Evolutionary conservation across 2,888 invertebrate genomes (phyloP).

Genomic region (Hemithea aestivaria): DNA sequence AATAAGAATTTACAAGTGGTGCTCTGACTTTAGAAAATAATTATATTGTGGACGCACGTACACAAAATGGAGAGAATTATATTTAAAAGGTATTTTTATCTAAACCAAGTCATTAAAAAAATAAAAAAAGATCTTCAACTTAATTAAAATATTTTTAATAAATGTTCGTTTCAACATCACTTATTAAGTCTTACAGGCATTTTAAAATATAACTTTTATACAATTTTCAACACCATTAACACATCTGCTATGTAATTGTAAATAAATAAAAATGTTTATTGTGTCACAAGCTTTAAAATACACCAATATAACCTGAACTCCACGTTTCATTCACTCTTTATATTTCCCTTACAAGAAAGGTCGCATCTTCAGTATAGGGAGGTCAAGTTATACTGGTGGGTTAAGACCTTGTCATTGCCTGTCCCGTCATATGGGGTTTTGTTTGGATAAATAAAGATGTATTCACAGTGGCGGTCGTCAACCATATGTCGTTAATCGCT

Average conservation of each 20-base stretch:
- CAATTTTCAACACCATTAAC: slow-evolving; percentile 29
- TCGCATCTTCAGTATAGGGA: background rate
- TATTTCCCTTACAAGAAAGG: background rate
- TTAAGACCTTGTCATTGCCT: slow-evolving; percentile 65
- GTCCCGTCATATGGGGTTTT: slow-evolving; percentile 70
- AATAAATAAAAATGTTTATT: slow-evolving; percentile 72
- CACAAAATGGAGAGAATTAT: too few relatives aligned
- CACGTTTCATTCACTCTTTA: slow-evolving; percentile 5
- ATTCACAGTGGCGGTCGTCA: slow-evolving; percentile 41
- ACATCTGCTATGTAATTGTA: slow-evolving; percentile 66
- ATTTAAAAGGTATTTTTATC: too few relatives aligned
- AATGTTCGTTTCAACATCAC: too few relatives aligned
- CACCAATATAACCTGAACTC: slow-evolving; percentile 34
- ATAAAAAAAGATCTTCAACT: too few relatives aligned
- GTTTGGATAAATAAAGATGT: slow-evolving; percentile 69
- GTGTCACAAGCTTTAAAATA: slow-evolving; percentile 61
- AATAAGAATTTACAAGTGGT: too few relatives aligned
- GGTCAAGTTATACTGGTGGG: slow-evolving; percentile 37
- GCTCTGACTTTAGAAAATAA: too few relatives aligned
- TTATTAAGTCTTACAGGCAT: too few relatives aligned
- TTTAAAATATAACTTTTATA: too few relatives aligned
- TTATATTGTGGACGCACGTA: too few relatives aligned
- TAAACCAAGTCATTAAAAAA: too few relatives aligned
- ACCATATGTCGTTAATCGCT: slow-evolving; percentile 50
- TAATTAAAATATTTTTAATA: too few relatives aligned